Evolutionary conservation across 2,888 invertebrate species (phyloP), one percentile per base, ranked within the genome.

Genomic region (Caenorhabditis sp.): DNA sequence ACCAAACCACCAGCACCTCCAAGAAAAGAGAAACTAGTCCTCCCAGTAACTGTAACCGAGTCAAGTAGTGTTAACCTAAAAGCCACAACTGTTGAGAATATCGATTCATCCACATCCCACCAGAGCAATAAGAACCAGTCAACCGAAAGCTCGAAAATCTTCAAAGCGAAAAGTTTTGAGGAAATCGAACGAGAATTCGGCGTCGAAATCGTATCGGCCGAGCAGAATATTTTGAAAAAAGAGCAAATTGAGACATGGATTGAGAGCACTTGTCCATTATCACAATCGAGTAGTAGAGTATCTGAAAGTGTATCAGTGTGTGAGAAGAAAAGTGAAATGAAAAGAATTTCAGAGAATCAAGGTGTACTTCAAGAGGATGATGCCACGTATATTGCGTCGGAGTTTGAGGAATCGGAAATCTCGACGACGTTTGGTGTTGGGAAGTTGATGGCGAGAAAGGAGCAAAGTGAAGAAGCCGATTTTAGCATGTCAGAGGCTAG

Each of bases 361-460:
- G n/a, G n/a, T 60, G 65, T 8, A 7, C 8, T 31, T 8, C n/a
- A 12, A 14, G 25, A 38, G 14, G 75, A 75, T 50, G 75, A 75
- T 53, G 75, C 70, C 38, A 75, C 75, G 0, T 75, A 70, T 27
- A 64, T 67, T 17, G 75, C 67, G 36, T 75, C 75, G 20, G 75
- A 80, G 43, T 80, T 75, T 54, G 71, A 74, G 20, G 77, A 76
- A 59, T 72, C 69, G 0, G 67, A 75, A 63, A 60, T 67, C 7
- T 59, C 62, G 1, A 63, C 61, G 0, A 67, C 61, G 12, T 65
- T 66, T 23, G 77, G 73, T 59, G 56, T 75, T 17, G 72, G 70
- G 25, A 73, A 69, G 36, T 68, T 76, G 21, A 56, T 70, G 2
- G 23, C 64, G n/a, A 67, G 64, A 31, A 56, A 60, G 26, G 49